These are phyloP conservation scores for Mizuhopecten yessoensis DNA, from an alignment of 1,140 invertebrate genomes.

Conservation along the genomic window DNA sequence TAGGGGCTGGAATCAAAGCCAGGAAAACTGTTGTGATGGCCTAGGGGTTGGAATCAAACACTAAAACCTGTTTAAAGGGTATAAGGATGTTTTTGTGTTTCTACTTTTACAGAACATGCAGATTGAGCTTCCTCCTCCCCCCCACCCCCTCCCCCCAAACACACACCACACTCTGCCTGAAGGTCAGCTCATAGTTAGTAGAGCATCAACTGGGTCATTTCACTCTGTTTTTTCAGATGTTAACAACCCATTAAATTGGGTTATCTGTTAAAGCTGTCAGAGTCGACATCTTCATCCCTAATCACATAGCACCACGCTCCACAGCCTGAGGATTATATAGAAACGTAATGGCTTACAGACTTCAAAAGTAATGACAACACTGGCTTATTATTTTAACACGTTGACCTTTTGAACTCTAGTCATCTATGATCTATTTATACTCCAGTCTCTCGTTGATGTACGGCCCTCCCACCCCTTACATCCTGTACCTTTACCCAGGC, in stretches of 20 bases:
- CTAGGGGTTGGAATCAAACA: neutral
- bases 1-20: too few species aligned
- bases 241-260: constrained; percentile 21
- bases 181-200: constrained; percentile 20
- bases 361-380: neutral
- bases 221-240: neutral
- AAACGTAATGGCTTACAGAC: neutral
- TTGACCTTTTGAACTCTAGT: neutral
- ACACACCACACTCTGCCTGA: neutral
- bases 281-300: neutral
- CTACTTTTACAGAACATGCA: neutral
- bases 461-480: too few species aligned
- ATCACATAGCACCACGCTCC: neutral
- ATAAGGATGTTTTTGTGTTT: neutral
- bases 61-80: neutral
- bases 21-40: too few species aligned
- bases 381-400: neutral
- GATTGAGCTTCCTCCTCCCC: neutral
- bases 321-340: neutral
- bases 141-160: neutral
- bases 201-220: constrained; percentile 16
- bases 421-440: too few species aligned
- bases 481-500: too few species aligned
- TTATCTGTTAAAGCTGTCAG: constrained; percentile 26
- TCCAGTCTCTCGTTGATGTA: too few species aligned